Evolutionary conservation across 2,888 invertebrate genomes (phyloP).

Genomic region (Clitarchus hookeri): DNA sequence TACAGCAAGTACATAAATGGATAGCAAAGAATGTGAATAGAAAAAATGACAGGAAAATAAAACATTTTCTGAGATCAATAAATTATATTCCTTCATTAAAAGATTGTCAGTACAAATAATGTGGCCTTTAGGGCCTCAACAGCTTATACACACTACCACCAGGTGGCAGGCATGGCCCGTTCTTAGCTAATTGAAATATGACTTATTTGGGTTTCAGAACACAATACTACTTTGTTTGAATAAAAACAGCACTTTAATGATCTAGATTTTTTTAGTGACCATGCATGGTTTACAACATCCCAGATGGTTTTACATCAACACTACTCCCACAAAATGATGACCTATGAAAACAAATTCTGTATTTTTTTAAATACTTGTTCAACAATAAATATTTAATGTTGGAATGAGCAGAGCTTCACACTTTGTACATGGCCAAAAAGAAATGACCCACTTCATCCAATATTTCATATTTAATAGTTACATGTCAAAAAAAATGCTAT

Average conservation of each 20-base stretch:
- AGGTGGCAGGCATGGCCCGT: background rate
- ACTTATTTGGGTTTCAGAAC: background rate
- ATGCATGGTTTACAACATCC: conserved; percentile 8
- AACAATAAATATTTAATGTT: conserved; percentile 39
- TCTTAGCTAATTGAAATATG: background rate
- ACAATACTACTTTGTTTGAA: conserved; percentile 9
- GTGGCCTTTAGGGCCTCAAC: background rate
- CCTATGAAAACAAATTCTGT: conserved; percentile 22
- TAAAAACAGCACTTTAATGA: conserved; percentile 6
- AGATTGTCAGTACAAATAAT: conserved; percentile 26
- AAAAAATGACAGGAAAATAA: background rate
- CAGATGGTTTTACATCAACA: conserved; percentile 23
- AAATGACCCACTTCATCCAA: conserved; percentile 24
- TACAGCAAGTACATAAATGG: no score
- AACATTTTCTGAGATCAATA: conserved; percentile 22
- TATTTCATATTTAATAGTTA: conserved; percentile 26
- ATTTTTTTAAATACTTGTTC: conserved; percentile 21
- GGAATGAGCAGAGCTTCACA: conserved; percentile 39
- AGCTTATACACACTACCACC: background rate
- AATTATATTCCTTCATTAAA: conserved; percentile 18
- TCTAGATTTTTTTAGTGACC: conserved; percentile 14
- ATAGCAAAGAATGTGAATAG: background rate
- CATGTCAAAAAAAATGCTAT: conserved; percentile 30
- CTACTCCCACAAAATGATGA: conserved; percentile 20
- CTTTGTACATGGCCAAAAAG: conserved; percentile 26